Base-by-base conservation (phyloP, 2,888 invertebrate species). In the Agrypnus murinus region DNA sequence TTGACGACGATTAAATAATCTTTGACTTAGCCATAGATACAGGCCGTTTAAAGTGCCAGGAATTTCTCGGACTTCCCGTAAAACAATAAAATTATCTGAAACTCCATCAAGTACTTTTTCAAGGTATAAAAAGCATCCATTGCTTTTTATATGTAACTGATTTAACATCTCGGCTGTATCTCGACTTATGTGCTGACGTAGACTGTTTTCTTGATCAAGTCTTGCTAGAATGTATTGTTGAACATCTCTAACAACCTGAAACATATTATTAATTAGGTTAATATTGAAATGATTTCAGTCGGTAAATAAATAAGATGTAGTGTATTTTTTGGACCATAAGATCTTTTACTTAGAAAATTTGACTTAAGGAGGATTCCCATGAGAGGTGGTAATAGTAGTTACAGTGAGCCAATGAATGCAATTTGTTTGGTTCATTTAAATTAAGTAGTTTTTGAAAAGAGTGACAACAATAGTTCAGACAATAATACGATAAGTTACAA, bases 141-240 rank as follows among this genome's bases (percentile, higher is more conserved):
- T 97, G 81, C 96, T 96, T 86, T 98, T 98, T 78, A 98, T 98
- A 81, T 98, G 93, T 43, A 98, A 87, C 81, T 97, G 97, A 85
- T 98, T 98, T 2, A 98, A 86, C 85, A 97, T 96, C 76, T 98
- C 97, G 0, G 98, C 98, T 0, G 97, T 97, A 81, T 95, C 95
- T 65, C 93, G 88, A 45, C 95, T 96, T 72, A 98, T 92, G 80
- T 97, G 96, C 72, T 95, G 95, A 38, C 95, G 88, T 7, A 98
- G 88, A 31, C 93, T 91, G 15, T 96, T 95, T 81, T 98, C 97
- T 8, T 94, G 92, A 82, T 98, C 97, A 38, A 98, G 86, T 0
- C 98, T 87, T 1, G 94, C 93, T 9, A 98, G 89, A 69, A 98
- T 98, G 82, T 98, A 98, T 80, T 97, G 93, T 84, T 98, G 98